phyloP scores from a whole-genome alignment of 2,797 vertebrate genomes.

The Kryptolebias ocellatus region DNA sequence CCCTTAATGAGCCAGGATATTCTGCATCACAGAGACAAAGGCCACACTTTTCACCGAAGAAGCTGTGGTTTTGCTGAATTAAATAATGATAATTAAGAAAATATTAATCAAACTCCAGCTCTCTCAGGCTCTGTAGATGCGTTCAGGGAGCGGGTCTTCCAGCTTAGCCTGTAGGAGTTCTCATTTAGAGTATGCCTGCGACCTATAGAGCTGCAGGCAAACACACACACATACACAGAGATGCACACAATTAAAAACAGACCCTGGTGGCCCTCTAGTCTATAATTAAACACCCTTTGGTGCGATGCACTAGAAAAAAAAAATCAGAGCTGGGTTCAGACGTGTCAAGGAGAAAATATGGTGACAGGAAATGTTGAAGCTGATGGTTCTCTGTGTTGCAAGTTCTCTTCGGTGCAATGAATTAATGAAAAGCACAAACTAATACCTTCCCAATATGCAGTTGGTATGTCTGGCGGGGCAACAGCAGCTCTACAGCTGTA shows the following conservation, averaged over 20 bases:
- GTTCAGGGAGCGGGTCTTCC: constrained; percentile 69
- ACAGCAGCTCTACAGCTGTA: constrained; percentile 78
- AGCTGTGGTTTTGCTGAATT: constrained; percentile 67
- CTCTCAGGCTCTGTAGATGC: constrained; percentile 55
- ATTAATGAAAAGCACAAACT: constrained; percentile 79
- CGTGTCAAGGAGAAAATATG: constrained; percentile 58
- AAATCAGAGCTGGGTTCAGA: constrained; percentile 63
- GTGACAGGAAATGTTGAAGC: constrained; percentile 50
- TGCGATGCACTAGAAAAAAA: constrained; percentile 43
- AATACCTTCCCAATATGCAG: constrained; percentile 75
- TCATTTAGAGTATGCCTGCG: constrained; percentile 70
- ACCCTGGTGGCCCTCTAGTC: constrained; percentile 75
- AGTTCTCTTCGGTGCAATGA: constrained; percentile 65
- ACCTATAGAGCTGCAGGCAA: constrained; percentile 72
- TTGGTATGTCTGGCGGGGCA: constrained; percentile 67
- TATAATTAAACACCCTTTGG: constrained; percentile 84
- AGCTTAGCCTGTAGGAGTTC: constrained; percentile 82
- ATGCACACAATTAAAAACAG: constrained; percentile 75
- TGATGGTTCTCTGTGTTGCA: constrained; percentile 46
- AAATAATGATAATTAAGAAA: constrained; percentile 85
- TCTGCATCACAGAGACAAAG: constrained; percentile 66
- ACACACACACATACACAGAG: constrained; percentile 56
- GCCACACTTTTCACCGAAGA: constrained; percentile 54
- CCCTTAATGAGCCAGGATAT: constrained; percentile 76
- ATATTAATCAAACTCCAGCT: constrained; percentile 80